Conservation (phyloP, 1,140 invertebrate genomes). For the Pararge aegeria region DNA sequence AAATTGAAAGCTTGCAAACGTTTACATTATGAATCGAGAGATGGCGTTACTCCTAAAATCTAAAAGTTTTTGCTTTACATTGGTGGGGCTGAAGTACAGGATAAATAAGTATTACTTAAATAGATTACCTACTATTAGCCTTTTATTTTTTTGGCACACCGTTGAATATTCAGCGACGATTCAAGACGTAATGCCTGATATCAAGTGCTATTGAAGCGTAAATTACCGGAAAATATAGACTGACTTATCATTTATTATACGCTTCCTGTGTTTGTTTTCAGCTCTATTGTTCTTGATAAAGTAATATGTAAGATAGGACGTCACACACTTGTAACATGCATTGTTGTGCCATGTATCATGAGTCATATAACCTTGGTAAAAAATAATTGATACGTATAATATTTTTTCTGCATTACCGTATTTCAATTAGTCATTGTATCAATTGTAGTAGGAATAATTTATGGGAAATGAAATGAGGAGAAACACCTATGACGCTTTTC, state of each 20-base stretch:
- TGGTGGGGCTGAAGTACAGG: no score
- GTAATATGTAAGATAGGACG: constrained; percentile 32
- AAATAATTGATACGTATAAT: neutral
- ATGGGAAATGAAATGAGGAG: no score
- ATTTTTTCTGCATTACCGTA: neutral
- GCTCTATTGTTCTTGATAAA: constrained; percentile 44
- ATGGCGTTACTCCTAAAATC: no score
- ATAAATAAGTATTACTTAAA: no score
- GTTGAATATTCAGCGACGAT: no score
- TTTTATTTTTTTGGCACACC: no score
- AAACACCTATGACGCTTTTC: no score
- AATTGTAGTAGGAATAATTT: neutral
- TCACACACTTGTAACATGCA: constrained; percentile 31
- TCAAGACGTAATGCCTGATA: constrained; percentile 14
- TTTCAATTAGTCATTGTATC: neutral
- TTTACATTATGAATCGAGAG: no score
- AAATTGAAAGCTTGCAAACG: no score
- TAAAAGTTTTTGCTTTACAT: no score
- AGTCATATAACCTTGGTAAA: constrained; percentile 14
- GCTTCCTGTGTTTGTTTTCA: constrained; percentile 58
- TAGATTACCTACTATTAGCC: no score
- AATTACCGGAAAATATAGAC: constrained; percentile 36
- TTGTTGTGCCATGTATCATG: constrained; percentile 36
- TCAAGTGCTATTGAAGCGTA: constrained; percentile 20
- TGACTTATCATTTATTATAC: constrained; percentile 39